phyloP scores from a whole-genome alignment of 1,140 invertebrate species.

The Aphaenogaster floridana region DNA sequence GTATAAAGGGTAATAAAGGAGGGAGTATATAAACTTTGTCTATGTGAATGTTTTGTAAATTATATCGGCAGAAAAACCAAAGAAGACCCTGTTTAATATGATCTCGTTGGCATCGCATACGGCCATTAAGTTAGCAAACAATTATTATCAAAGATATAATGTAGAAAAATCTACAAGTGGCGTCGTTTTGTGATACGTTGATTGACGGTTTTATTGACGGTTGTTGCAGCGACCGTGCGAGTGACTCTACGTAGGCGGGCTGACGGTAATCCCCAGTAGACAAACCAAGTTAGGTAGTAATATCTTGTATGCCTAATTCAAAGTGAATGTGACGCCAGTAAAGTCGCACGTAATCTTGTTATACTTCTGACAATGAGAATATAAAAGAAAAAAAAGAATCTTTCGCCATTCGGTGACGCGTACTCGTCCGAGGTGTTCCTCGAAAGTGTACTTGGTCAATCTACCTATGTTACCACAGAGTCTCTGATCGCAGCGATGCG shows the following conservation, averaged over 20 bases:
- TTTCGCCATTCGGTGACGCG: slow-evolving; percentile 22
- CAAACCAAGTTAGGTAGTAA: slow-evolving; percentile 84
- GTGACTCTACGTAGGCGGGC: slow-evolving; percentile 86
- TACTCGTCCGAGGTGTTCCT: slow-evolving; percentile 3
- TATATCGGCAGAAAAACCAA: not conserved
- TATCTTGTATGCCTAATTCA: slow-evolving; percentile 76
- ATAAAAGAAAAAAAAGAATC: slow-evolving; percentile 14
- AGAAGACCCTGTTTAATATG: slow-evolving; percentile 45
- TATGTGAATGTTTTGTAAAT: slow-evolving; percentile 8
- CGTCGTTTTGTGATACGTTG: slow-evolving; percentile 77
- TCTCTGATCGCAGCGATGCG: slow-evolving; percentile 35
- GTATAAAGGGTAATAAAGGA: not conserved
- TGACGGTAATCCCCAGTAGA: slow-evolving; percentile 86
- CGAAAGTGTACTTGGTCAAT: slow-evolving; percentile 35
- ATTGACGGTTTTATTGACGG: slow-evolving; percentile 85
- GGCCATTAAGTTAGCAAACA: slow-evolving; percentile 51
- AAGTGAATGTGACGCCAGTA: slow-evolving; percentile 57
- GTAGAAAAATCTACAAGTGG: slow-evolving; percentile 76
- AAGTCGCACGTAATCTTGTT: slow-evolving; percentile 40
- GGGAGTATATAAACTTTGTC: not conserved
- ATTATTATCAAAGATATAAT: slow-evolving; percentile 78
- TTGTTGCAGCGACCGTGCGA: slow-evolving; percentile 87
- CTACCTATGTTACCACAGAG: slow-evolving; percentile 30
- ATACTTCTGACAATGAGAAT: slow-evolving; percentile 36
- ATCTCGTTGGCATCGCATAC: not conserved